Evolutionary conservation across 2,888 invertebrate genomes (phyloP), one percentile per base, ranked within the genome.

Genomic region (Scrobipalpa atriplicella): DNA sequence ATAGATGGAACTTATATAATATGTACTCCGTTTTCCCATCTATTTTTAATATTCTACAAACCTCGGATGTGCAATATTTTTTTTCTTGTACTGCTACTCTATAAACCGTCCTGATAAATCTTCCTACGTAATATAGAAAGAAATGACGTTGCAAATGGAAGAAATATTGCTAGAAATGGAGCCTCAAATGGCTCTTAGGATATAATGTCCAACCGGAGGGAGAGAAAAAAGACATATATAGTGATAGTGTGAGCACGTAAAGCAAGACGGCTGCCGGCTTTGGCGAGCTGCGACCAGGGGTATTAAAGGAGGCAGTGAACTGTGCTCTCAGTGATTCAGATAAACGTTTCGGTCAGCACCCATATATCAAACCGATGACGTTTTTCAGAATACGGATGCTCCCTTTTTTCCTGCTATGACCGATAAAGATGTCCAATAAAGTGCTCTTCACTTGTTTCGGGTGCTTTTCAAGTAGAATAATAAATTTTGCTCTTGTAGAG

Each of bases 271-370:
- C 71, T 70, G 29, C 29, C 29, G 29, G 29, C 29, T 29, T 29
- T 78, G 72, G 74, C 71, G 77, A 72, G 72, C 74, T 71, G 77
- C 73, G 72, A 71, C 70, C 73, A 69, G 66, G 72, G 72, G 79
- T 77, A 79, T 83, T 82, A 81, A 82, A 83, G 77, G 78, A 85
- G 77, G 77, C 76, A 81, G 78, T 77, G 78, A 81, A 77, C 81
- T 79, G 81, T 80, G 81, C 81, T 75, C 79, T 78, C 81, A 82
- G 81, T 85, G 88, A 86, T 85, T 88, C 82, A 84, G 87, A 89
- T 86, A 89, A 90, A 84, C 83, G 86, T 78, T 85, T 81, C 73
- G 86, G 87, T 89, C 90, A 88, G 86, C 86, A 84, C 72, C 75
- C 79, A 81, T 87, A 87, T 85, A 86, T 88, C 88, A 88, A 80